A percentile compares a stretch with the other conserved stretches of the same genome.
These are phyloP conservation scores for Paratilapia polleni DNA, from an alignment of 2,113 vertebrate species.

Conservation along the genomic window DNA sequence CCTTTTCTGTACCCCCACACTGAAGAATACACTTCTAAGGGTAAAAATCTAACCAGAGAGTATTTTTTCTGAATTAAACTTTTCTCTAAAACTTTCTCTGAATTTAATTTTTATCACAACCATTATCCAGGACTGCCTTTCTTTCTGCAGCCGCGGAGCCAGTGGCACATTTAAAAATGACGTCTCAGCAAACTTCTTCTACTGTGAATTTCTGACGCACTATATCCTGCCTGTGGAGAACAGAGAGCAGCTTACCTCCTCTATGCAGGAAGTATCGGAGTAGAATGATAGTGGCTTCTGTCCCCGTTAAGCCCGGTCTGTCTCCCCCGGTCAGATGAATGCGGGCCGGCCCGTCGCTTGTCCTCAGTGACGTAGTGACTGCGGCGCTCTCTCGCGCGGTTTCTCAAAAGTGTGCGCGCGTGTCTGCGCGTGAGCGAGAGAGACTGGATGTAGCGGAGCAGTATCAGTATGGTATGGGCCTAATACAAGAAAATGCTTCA, in stretches of 20 bases:
- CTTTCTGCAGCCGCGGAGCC: not conserved
- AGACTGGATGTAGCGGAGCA: no score
- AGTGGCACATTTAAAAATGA: not conserved
- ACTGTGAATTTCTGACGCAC: not conserved
- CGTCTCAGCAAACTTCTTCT: conserved; percentile 19
- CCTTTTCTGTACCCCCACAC: conserved; percentile 36
- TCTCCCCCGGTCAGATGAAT: not conserved
- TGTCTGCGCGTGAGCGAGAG: not conserved
- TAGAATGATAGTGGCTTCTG: not conserved
- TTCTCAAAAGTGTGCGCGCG: not conserved
- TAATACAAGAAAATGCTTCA: not conserved
- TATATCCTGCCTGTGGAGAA: not conserved
- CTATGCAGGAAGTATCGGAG: not conserved
- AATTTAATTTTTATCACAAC: not conserved
- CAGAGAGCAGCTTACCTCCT: conserved; percentile 22
- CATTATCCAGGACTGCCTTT: not conserved
- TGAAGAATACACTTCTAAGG: not conserved
- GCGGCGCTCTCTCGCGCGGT: conserved; percentile 21
- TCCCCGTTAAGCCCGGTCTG: not conserved
- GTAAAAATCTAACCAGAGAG: not conserved
- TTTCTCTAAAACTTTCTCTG: not conserved
- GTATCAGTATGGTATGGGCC: no score
- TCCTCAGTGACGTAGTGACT: conserved; percentile 62
- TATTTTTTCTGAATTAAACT: not conserved
- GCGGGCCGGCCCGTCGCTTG: conserved; percentile 47